These are phyloP conservation scores for Leptogaster cylindrica DNA, from an alignment of 2,888 invertebrate genomes.

Conservation along the genomic window DNA sequence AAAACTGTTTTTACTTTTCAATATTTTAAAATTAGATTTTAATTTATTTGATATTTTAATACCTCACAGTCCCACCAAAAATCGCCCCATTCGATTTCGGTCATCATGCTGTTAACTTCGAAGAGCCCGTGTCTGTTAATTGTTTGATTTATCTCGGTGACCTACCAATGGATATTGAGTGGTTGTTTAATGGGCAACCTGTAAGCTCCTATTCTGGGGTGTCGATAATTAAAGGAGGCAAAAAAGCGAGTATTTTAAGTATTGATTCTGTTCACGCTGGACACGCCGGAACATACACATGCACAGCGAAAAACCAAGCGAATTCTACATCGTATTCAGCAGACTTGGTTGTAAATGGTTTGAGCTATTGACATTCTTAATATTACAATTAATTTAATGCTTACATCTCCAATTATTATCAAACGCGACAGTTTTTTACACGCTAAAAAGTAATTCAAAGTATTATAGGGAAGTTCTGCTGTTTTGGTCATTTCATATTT, in stretches of 20 bases:
- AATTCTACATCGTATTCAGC: conserved; percentile 72
- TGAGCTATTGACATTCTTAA: neutral
- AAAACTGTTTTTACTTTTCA: neutral
- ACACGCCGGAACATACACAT: conserved; percentile 79
- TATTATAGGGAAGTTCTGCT: too few species aligned
- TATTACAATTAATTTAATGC: too few species aligned
- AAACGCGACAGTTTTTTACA: too few species aligned
- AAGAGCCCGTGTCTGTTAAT: conserved; percentile 69
- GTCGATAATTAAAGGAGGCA: conserved; percentile 64
- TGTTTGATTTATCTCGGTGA: conserved; percentile 71
- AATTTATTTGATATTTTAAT: neutral
- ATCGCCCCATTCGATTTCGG: conserved; percentile 77
- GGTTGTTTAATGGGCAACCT: conserved; percentile 64
- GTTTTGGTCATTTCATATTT: too few species aligned
- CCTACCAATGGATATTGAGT: conserved; percentile 68
- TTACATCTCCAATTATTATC: too few species aligned
- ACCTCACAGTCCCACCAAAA: conserved; percentile 72
- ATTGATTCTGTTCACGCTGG: conserved; percentile 69
- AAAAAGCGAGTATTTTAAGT: conserved; percentile 68
- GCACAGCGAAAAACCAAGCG: conserved; percentile 74
- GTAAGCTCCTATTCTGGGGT: conserved; percentile 60
- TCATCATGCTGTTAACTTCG: conserved; percentile 70
- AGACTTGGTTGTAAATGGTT: conserved; percentile 74
- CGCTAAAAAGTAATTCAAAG: too few species aligned
- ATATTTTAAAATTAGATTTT: neutral